phyloP scores from a whole-genome alignment of 2,797 vertebrate species.

The Leptodactylus fallax region DNA sequence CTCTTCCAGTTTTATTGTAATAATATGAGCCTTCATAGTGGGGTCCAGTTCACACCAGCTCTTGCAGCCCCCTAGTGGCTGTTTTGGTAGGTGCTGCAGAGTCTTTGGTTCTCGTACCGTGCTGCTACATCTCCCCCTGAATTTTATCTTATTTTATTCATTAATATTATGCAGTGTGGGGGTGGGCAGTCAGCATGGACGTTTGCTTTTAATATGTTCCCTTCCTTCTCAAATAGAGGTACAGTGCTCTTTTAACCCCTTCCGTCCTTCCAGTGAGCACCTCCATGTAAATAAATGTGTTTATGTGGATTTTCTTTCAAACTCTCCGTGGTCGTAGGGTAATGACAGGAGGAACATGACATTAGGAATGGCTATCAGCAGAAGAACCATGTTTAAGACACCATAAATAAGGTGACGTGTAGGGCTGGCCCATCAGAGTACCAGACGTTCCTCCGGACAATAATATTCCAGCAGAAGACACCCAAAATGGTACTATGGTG shows the following conservation, averaged over 20 bases:
- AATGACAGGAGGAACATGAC: neutral
- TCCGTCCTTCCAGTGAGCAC: neutral
- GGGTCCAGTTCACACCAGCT: neutral
- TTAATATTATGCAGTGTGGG: neutral
- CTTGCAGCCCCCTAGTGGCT: neutral
- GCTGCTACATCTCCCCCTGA: conserved; percentile 5
- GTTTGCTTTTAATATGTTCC: neutral
- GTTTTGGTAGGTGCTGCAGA: neutral
- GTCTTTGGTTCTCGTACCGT: neutral
- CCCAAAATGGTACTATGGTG: no score
- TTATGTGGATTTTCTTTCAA: neutral
- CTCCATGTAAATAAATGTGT: conserved; percentile 31
- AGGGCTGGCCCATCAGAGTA: no score
- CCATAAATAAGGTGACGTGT: no score
- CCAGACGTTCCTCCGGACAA: no score
- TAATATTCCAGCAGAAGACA: no score
- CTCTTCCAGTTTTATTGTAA: neutral
- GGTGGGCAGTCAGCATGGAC: neutral
- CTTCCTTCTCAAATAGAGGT: neutral
- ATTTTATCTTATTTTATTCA: neutral
- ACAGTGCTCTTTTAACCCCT: neutral
- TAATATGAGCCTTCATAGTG: neutral
- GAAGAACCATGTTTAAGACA: no score
- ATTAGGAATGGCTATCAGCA: no score
- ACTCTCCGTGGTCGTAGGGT: neutral